Evolutionary conservation across 2,113 vertebrate species (phyloP).

Genomic region (Rhinogobius similis): DNA sequence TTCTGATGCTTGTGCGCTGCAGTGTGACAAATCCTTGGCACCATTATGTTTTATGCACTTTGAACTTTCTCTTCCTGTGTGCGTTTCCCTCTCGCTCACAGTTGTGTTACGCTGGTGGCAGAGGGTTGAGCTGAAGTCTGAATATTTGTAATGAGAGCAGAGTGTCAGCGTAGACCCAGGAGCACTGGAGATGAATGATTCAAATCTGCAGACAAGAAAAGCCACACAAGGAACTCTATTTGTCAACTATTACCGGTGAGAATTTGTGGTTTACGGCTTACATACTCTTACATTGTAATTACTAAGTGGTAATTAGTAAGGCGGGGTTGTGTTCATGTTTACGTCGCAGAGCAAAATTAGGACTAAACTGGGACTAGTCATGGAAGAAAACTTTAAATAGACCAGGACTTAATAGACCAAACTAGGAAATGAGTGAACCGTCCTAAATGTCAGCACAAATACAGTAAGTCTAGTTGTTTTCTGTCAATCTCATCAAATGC

Average conservation of each 20-base stretch:
- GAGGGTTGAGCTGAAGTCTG: slow-evolving; percentile 19
- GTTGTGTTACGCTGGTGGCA: background rate
- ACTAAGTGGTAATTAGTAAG: background rate
- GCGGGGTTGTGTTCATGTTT: background rate
- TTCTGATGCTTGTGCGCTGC: background rate
- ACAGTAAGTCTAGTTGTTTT: no score
- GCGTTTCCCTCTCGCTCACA: background rate
- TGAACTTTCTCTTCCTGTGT: background rate
- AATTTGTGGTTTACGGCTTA: background rate
- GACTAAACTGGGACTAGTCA: no score
- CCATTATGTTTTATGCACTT: slow-evolving; percentile 5
- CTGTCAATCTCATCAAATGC: no score
- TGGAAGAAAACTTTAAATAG: no score
- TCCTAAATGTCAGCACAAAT: no score
- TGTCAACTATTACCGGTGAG: slow-evolving; percentile 4
- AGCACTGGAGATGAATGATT: slow-evolving; percentile 22
- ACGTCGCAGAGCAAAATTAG: no score
- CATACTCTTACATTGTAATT: no score
- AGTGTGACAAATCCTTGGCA: background rate
- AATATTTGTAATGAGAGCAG: slow-evolving; percentile 22
- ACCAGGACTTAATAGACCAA: no score
- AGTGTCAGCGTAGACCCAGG: background rate
- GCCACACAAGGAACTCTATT: background rate
- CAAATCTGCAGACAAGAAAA: slow-evolving; percentile 11
- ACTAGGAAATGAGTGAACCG: no score